Conservation (phyloP, 2,888 invertebrate species). For the Sarcophaga subvicina region DNA sequence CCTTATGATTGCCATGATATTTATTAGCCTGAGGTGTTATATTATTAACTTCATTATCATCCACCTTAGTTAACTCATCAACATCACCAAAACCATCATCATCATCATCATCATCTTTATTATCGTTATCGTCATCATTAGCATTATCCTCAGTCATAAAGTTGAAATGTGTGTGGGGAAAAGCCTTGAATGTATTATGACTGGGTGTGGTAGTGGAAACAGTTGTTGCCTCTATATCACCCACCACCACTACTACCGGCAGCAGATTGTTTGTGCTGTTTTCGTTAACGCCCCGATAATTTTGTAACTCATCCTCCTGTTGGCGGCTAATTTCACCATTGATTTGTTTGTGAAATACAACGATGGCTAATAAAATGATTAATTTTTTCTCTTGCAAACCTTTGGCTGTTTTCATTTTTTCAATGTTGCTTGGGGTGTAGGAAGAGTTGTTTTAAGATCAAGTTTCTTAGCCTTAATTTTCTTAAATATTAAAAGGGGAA, state of each 20-base stretch:
- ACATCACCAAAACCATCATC: background rate
- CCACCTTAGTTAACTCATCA: background rate
- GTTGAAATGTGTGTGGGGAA: background rate
- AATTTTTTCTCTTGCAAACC: conserved; percentile 29
- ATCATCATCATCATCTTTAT: background rate
- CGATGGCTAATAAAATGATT: conserved; percentile 55
- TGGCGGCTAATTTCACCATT: conserved; percentile 18
- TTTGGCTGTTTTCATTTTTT: conserved; percentile 38
- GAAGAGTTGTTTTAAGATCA: background rate
- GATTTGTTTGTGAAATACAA: conserved; percentile 32
- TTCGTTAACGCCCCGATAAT: background rate
- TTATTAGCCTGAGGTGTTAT: conserved; percentile 41
- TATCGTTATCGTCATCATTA: background rate
- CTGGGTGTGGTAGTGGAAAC: background rate
- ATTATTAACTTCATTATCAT: conserved; percentile 15
- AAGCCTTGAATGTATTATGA: background rate
- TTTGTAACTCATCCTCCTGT: conserved; percentile 29
- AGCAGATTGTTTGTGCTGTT: background rate
- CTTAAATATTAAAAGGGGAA: background rate
- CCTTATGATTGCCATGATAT: conserved; percentile 23
- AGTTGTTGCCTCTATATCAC: conserved; percentile 56
- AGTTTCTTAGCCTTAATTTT: background rate
- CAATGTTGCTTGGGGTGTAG: background rate
- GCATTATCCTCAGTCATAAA: background rate
- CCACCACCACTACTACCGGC: conserved; percentile 42